Base-by-base conservation (phyloP, 64 coral and sea anemone genomes). In the Actinia tenebrosa region DNA sequence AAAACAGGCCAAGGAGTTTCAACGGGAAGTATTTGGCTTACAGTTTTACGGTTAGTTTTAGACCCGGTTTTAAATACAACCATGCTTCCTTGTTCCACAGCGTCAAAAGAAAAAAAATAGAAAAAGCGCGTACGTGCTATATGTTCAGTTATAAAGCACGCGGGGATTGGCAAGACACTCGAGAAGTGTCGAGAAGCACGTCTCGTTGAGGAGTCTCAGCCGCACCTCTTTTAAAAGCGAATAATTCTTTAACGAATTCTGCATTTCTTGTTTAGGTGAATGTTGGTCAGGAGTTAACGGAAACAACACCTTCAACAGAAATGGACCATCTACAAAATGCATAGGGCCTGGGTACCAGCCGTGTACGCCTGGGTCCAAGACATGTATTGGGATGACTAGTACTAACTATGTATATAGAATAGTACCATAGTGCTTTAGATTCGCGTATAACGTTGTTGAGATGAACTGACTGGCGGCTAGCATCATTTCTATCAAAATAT, bases 21-120 rank as follows among this genome's bases (percentile, higher is more conserved):
- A 88, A 20, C 84, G 88, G 23, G 66, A 71, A 20, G 53, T 92
- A 3, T 91, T 95, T 95, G 93, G 93, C 13, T 46, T 92, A 18
- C 93, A 95, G 16, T 89, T 83, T 77, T 95, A 91, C 43, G 93
- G 93, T 95, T 64, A 86, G 26, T 81, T 10, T 5, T 81, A 20
- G 4, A 79, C n/a, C 6, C 10, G 3, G 3, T 79, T 66, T 19
- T 61, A 4, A 61, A 61, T 61, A 3, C 47, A 8, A 50, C 47
- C 2, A 50, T 50, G 47, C 7, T 50, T 37, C 30, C 30, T 37
- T 37, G 30, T 37, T 37, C 30, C 30, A 37, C 30, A 37, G 30
- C 30, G 30, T 37, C 30, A 37, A 37, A 37, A 37, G 1, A 8
- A 1, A 50, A 50, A 50, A 50, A 50, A 50, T 50, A 4, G 47